phyloP scores from a whole-genome alignment of 2,797 vertebrate genomes.

The Fratercula arctica region DNA sequence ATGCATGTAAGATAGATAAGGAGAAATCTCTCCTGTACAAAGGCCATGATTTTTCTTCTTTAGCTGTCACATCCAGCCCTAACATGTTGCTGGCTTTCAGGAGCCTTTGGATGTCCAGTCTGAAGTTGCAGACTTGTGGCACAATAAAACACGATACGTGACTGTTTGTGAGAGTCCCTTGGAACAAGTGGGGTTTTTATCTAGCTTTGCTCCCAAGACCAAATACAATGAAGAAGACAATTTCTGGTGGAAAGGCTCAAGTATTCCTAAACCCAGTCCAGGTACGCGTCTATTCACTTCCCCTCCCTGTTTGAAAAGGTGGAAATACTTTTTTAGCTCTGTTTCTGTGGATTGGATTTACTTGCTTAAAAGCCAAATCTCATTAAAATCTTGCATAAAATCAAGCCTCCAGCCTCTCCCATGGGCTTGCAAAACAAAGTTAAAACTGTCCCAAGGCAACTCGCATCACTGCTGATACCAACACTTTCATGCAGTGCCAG shows the following conservation, averaged over 20 bases:
- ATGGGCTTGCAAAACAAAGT: background rate
- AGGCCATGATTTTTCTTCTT: background rate
- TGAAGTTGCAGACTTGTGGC: background rate
- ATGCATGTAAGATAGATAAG: fast-evolving
- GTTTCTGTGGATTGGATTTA: background rate
- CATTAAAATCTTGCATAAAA: background rate
- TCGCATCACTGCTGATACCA: background rate
- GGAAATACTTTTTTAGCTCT: background rate
- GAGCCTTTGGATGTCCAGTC: background rate
- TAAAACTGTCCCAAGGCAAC: background rate
- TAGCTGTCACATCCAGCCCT: background rate
- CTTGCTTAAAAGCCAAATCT: background rate
- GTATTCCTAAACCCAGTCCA: background rate
- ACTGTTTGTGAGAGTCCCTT: background rate
- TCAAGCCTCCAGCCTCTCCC: background rate
- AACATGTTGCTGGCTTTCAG: background rate
- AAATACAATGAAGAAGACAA: background rate
- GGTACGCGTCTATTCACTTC: background rate
- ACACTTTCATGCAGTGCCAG: background rate
- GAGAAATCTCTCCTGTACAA: background rate
- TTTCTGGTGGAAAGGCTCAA: background rate
- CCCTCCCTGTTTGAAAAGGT: background rate
- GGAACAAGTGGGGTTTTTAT: background rate
- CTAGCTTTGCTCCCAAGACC: background rate
- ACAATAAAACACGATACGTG: background rate